Evolutionary conservation across 2,888 invertebrate genomes (phyloP).

Genomic region (Scrobipalpa atriplicella): DNA sequence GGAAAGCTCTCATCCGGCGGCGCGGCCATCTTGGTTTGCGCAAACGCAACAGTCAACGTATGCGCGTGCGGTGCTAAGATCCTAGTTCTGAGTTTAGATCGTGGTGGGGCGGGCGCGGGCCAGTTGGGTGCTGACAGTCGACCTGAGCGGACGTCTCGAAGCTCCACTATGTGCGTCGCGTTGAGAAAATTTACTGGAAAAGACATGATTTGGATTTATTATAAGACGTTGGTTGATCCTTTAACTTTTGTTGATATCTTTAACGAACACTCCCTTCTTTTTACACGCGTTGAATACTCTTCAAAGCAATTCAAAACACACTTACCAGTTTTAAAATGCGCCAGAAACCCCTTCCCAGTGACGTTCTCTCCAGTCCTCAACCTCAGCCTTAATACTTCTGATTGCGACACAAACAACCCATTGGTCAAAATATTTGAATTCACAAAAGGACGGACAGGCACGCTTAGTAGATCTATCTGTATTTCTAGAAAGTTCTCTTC

Average conservation of each 20-base stretch:
- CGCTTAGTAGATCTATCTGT: conserved; percentile 80
- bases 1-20: conserved; percentile 44
- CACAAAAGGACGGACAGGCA: conserved; percentile 82
- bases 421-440: conserved; percentile 82
- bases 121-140: conserved; percentile 65
- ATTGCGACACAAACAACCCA: conserved; percentile 85
- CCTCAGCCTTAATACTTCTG: conserved; percentile 84
- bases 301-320: no score
- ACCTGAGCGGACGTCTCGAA: conserved; percentile 49
- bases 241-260: no score
- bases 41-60: conserved; percentile 60
- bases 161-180: conserved; percentile 59
- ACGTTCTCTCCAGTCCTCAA: conserved; percentile 85
- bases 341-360: conserved; percentile 86
- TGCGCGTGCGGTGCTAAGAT: conserved; percentile 66
- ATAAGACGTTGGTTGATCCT: no score
- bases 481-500: conserved; percentile 79
- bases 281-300: no score
- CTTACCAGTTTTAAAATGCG: conserved; percentile 85
- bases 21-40: conserved; percentile 49
- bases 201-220: no score
- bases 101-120: conserved; percentile 59
- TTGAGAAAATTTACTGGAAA: conserved; percentile 64
- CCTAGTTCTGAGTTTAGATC: conserved; percentile 52
- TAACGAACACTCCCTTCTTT: no score